A percentile compares a stretch with the other conserved stretches of the same genome.
Conservation (phyloP, 2,888 invertebrate species). For the Ophion slaviceki region DNA sequence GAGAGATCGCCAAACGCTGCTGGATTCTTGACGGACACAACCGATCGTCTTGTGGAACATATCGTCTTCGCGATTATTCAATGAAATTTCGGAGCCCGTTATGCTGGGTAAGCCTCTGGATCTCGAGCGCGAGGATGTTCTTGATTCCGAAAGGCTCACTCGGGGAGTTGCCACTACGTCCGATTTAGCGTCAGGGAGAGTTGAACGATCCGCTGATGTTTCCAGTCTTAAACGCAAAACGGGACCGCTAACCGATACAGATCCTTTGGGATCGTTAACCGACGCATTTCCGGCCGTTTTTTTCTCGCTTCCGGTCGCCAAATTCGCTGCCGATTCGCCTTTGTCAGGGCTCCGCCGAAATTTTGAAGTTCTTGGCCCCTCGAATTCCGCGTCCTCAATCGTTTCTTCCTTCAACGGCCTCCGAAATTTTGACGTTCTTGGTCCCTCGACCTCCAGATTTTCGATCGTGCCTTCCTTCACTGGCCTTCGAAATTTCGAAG, state of each 20-base stretch:
- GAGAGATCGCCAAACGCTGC: conserved; percentile 9
- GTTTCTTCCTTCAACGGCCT: neutral
- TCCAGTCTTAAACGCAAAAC: conserved; percentile 45
- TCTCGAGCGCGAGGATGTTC: neutral
- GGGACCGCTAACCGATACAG: neutral
- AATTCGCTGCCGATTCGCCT: neutral
- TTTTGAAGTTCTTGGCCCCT: too few relatives aligned
- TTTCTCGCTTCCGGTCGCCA: conserved; percentile 11
- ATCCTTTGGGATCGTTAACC: neutral
- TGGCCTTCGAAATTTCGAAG: too few relatives aligned
- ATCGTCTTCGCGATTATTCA: conserved; percentile 11
- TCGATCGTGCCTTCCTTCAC: neutral
- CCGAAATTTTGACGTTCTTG: conserved; percentile 11
- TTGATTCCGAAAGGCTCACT: neutral
- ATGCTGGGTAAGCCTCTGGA: conserved; percentile 35
- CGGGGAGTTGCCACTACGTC: neutral
- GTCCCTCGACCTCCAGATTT: neutral
- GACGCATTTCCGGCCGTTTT: neutral
- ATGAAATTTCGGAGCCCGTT: conserved; percentile 6
- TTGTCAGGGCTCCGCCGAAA: neutral
- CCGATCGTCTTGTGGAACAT: neutral
- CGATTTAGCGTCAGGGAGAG: neutral
- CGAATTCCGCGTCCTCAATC: too few relatives aligned
- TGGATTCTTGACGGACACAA: neutral
- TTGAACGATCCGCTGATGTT: conserved; percentile 8